A percentile compares a stretch with the other conserved stretches of the same genome.
Conservation (phyloP, 2,113 vertebrate genomes). For the Bubo scandiacus region DNA sequence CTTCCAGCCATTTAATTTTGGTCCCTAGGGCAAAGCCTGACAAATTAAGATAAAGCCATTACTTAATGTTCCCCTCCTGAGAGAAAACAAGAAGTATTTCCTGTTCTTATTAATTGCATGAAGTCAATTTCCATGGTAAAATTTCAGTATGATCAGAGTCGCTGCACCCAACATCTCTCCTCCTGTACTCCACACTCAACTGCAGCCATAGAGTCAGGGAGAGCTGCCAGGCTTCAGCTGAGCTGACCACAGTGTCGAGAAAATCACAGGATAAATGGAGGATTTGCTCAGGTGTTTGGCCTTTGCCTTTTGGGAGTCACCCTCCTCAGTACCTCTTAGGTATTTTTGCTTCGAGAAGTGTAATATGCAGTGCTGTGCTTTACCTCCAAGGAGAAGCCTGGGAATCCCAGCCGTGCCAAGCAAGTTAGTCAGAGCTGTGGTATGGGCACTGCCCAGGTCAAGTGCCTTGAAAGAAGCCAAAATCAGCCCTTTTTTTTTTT, state of each 20-base stretch:
- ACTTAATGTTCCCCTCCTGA: slow-evolving; percentile 82
- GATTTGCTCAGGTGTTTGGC: background rate
- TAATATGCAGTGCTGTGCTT: background rate
- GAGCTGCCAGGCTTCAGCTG: slow-evolving; percentile 37
- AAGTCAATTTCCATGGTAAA: slow-evolving; percentile 70
- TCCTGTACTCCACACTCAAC: background rate
- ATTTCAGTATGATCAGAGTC: slow-evolving; percentile 38
- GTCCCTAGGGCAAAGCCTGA: slow-evolving; percentile 82
- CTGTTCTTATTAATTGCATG: slow-evolving; percentile 81
- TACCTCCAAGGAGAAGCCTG: background rate
- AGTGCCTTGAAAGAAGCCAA: slow-evolving; percentile 55
- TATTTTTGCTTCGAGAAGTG: background rate
- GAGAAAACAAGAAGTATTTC: slow-evolving; percentile 86
- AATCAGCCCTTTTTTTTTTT: background rate
- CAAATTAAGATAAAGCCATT: slow-evolving; percentile 85
- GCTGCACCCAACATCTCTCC: slow-evolving; percentile 6
- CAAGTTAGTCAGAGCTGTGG: slow-evolving; percentile 62
- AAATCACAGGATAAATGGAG: background rate
- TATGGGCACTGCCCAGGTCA: slow-evolving; percentile 67
- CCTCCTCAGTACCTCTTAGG: background rate
- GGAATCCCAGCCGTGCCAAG: slow-evolving; percentile 50
- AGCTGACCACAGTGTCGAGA: background rate
- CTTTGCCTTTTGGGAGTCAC: background rate
- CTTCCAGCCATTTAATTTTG: slow-evolving; percentile 66
- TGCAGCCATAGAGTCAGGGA: background rate